These are phyloP conservation scores for Megalurothrips usitatus DNA, from an alignment of 2,888 invertebrate species.

Conservation along the genomic window DNA sequence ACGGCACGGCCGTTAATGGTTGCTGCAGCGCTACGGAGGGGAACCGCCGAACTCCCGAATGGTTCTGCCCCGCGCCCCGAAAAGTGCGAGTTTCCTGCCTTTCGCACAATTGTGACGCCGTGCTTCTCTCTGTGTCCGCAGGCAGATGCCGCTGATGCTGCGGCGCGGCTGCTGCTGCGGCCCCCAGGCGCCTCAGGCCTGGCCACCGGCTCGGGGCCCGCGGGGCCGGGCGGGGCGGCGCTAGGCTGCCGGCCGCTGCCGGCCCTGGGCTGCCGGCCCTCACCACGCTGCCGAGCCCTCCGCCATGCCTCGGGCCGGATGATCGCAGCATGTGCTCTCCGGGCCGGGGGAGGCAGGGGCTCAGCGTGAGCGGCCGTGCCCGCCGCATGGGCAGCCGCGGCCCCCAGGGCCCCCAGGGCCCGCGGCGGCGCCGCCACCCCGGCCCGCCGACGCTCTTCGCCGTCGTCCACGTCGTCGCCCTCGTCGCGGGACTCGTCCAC, in stretches of 20 bases:
- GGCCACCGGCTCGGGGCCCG: not conserved
- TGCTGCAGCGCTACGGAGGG: too few species aligned
- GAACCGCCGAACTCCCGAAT: too few species aligned
- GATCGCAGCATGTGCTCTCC: not conserved
- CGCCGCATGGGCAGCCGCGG: not conserved
- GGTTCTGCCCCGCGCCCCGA: too few species aligned
- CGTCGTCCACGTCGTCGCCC: not conserved
- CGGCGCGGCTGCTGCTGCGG: too few species aligned
- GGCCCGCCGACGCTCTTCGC: not conserved
- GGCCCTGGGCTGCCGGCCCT: too few species aligned
- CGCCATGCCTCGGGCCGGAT: too few species aligned
- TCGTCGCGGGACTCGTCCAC: not conserved
- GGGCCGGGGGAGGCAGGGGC: not conserved
- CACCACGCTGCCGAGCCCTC: not conserved
- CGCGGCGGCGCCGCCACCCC: not conserved
- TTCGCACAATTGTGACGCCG: too few species aligned
- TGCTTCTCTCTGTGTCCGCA: too few species aligned
- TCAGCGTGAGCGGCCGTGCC: not conserved
- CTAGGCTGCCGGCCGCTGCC: not conserved
- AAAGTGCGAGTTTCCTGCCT: too few species aligned
- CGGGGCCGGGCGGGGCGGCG: not conserved
- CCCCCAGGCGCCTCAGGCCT: too few species aligned
- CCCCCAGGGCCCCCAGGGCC: not conserved
- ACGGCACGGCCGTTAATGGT: too few species aligned
- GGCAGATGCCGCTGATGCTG: too few species aligned